Percentiles rank a stretch among this genome's conserved stretches.
These are phyloP conservation scores for Hippoglossus stenolepis DNA, from an alignment of 2,113 vertebrate species.

Conservation along the genomic window DNA sequence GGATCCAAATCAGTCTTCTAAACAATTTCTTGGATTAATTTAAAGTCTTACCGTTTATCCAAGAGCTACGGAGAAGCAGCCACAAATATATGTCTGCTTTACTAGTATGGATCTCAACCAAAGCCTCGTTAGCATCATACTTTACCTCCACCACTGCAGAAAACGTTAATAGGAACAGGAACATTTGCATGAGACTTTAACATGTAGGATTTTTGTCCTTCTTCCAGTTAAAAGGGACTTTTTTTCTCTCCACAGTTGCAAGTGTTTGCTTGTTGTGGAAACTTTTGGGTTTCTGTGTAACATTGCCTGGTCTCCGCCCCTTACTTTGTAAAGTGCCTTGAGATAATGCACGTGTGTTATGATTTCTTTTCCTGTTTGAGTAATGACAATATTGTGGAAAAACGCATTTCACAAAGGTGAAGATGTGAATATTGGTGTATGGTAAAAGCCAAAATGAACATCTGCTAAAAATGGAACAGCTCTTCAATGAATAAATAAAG, in stretches of 20 bases:
- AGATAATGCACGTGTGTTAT: background rate
- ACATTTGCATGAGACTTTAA: background rate
- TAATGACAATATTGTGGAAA: too few relatives aligned
- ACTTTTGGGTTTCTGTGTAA: background rate
- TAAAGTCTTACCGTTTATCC: constrained; percentile 31
- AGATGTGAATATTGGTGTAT: too few relatives aligned
- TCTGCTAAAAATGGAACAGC: too few relatives aligned
- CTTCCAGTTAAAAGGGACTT: too few relatives aligned
- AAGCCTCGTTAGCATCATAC: background rate
- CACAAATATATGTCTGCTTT: background rate
- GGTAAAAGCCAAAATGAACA: too few relatives aligned
- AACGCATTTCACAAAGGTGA: too few relatives aligned
- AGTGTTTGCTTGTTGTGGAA: too few relatives aligned
- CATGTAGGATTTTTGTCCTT: background rate
- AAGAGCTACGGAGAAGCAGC: background rate
- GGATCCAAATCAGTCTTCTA: background rate
- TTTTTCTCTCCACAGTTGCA: too few relatives aligned
- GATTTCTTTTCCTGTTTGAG: too few relatives aligned
- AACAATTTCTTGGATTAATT: constrained; percentile 17
- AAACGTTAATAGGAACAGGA: background rate
- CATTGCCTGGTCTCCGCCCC: background rate
- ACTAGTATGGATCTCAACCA: background rate
- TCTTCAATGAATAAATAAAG: too few relatives aligned
- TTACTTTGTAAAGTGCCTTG: background rate
- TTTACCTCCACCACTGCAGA: background rate